Evolutionary conservation across 2,888 invertebrate genomes (phyloP), one percentile per base, ranked within the genome.

Genomic region (Apocheima hispidaria): DNA sequence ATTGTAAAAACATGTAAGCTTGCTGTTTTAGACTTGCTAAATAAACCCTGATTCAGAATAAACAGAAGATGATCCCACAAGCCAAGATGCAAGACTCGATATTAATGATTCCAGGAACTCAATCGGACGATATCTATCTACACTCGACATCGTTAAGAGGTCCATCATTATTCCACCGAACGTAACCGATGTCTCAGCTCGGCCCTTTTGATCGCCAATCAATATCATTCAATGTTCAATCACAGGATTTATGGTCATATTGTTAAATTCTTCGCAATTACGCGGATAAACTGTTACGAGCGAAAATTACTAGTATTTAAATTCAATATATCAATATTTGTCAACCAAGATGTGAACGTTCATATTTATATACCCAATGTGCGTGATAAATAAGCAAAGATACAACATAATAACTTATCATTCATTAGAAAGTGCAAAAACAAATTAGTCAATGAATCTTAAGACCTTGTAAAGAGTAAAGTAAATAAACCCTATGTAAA

Each of bases 181-280:
- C 81, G 79, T 81, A 78, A 81, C 78, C 75, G 74, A 83, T 79
- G 79, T 78, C 70, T 80, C 64, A 69, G 74, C 70, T 77, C 84
- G 84, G 84, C 76, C 71, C 82, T 80, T 87, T 88, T 88, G 87
- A 88, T 88, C 81, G 72, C 72, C 81, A 78, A 86, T 88, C 86
- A 87, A 86, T 87, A 83, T 81, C 71, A 80, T 83, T 79, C 75
- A 81, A 69, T 74, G 73, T 78, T 82, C 80, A 81, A 88, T 84
- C 83, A 79, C 72, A 74, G 81, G 85, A 89, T 88, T 88, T 86
- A 89, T 81, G 81, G 77, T 75, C 77, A 71, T 78, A 87, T 86
- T 87, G 87, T 86, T 83, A 70, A 69, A 84, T 86, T 83, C 83
- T 74, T 72, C 64, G 75, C 81, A 86, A 86, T 85, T 81, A 86